A percentile compares a stretch with the other conserved stretches of the same genome.
Evolutionary conservation across 2,888 invertebrate genomes (phyloP).

Genomic region (Papilio demoleus): DNA sequence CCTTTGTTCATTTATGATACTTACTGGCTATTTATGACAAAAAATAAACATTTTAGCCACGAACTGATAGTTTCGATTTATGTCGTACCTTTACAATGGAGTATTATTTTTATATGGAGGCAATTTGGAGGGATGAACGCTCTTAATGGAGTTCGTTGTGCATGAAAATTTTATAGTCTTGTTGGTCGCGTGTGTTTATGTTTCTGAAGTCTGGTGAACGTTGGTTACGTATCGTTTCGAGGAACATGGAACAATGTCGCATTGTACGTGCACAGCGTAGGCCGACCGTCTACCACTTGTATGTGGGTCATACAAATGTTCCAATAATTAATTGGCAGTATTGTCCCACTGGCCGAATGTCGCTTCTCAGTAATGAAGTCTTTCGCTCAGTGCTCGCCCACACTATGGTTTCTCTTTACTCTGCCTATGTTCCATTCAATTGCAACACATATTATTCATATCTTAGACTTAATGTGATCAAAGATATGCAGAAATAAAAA

Average conservation of each 20-base stretch:
- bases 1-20: slow-evolving; percentile 13
- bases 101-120: slow-evolving; percentile 24
- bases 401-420: slow-evolving; percentile 40
- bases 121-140: slow-evolving; percentile 2
- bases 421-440: slow-evolving; percentile 11
- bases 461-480: slow-evolving; percentile 9
- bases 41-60: background rate
- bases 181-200: slow-evolving; percentile 22
- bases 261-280: slow-evolving; percentile 67
- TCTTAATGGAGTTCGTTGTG: slow-evolving; percentile 11
- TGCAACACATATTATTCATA: slow-evolving; percentile 8
- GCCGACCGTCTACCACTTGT: slow-evolving; percentile 49
- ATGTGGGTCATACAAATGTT: slow-evolving; percentile 59
- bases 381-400: slow-evolving; percentile 38
- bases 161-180: slow-evolving; percentile 12
- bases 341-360: slow-evolving; percentile 46
- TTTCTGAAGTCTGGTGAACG: slow-evolving; percentile 4
- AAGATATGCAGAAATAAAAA: background rate
- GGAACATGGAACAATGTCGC: slow-evolving; percentile 55
- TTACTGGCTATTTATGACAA: background rate
- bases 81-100: slow-evolving; percentile 18
- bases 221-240: slow-evolving; percentile 47
- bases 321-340: slow-evolving; percentile 53
- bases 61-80: slow-evolving; percentile 22
- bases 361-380: slow-evolving; percentile 44